phyloP scores from a whole-genome alignment of 2,888 invertebrate genomes.

The Onchidella celtica region DNA sequence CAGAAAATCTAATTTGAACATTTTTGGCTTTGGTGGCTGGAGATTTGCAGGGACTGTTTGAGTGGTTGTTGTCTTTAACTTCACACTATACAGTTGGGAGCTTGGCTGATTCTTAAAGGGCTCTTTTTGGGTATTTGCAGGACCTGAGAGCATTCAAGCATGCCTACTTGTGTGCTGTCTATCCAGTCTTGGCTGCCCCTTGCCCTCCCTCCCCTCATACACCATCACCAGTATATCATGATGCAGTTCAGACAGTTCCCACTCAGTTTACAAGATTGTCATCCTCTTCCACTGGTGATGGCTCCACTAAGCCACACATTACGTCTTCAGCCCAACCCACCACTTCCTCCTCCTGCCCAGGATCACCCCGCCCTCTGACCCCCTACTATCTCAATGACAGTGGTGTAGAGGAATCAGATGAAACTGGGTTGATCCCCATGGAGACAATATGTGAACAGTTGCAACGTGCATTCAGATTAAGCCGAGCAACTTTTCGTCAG shows the following conservation, averaged over 20 bases:
- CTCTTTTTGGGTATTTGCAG: too few relatives aligned
- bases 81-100: too few relatives aligned
- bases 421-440: constrained; percentile 68
- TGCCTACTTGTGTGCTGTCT: constrained; percentile 70
- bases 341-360: constrained; percentile 42
- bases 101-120: too few relatives aligned
- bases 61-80: too few relatives aligned
- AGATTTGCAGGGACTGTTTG: too few relatives aligned
- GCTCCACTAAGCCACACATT: neutral
- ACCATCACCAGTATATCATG: constrained; percentile 57
- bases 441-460: constrained; percentile 73
- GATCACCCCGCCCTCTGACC: constrained; percentile 58
- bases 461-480: constrained; percentile 66
- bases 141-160: constrained; percentile 66
- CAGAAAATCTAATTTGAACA: too few relatives aligned
- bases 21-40: too few relatives aligned
- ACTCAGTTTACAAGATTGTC: neutral
- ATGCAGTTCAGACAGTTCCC: neutral
- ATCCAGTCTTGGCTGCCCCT: constrained; percentile 72
- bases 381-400: constrained; percentile 55
- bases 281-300: neutral
- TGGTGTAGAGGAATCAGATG: constrained; percentile 66
- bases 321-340: neutral
- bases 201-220: constrained; percentile 68
- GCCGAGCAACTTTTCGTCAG: constrained; percentile 62